Base-by-base conservation (phyloP, 2,888 invertebrate genomes). In the Heliconius erato region DNA sequence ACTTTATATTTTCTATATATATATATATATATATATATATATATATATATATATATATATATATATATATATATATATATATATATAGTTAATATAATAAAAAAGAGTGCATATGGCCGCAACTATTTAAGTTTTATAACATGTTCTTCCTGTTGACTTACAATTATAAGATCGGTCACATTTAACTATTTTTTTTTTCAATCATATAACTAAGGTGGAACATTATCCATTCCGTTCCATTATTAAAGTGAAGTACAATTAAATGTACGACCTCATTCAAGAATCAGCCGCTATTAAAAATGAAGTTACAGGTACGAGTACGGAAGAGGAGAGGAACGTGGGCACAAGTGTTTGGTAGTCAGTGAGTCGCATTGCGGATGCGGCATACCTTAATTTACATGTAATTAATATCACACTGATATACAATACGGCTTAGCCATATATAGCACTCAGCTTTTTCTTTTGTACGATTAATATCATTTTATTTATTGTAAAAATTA, bases 291-390 rank as follows among this genome's bases (percentile, higher is more conserved):
- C 6, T n/a, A 32, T 59, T 59, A 63, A 76, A 59, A 76, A 59
- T 76, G 59, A 76, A 76, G 35, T 76, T 6, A 14, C 76, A 63
- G 74, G 59, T 63, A 76, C 44, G 63, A 35, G 74, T 23, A 40
- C 32, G 32, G 6, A 32, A 63, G 35, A 76, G 63, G 19, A 71
- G 44, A 74, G 74, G 11, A 65, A 78, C 65, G 44, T 23, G 28
- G 78, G 67, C 44, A 44, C 44, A 78, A 78, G 49, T 78, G 44
- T 49, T 78, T 44, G 44, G 44, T 65, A 78, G 78, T 78, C 65
- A 67, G 78, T 78, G 78, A 78, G 67, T 78, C 78, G 77, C 77
- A 78, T 78, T 78, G 77, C 77, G 35, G 77, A 65, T 65, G 65
- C 67, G 44, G 40, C 44, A 28, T 67, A 78, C n/a, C 76, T 76